phyloP scores from a whole-genome alignment of 2,888 invertebrate species.

The Cheilosia scutellata region DNA sequence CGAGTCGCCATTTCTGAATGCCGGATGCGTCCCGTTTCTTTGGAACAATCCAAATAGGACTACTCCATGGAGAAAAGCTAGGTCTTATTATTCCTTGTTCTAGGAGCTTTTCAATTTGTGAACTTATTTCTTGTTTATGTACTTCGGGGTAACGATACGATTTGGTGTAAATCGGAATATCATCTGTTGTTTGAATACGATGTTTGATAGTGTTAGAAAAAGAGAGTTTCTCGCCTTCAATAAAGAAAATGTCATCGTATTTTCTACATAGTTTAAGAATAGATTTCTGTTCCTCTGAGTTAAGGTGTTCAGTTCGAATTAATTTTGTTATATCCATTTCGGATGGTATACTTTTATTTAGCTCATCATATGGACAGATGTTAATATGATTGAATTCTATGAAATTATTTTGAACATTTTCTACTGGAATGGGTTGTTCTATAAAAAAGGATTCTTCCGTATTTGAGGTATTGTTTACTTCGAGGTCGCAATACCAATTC shows the following conservation, averaged over 20 bases:
- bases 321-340: too few species aligned
- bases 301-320: too few species aligned
- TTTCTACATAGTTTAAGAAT: too few species aligned
- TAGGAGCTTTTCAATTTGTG: conserved; percentile 72
- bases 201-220: conserved; percentile 60
- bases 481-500: conserved; percentile 35
- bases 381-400: too few species aligned
- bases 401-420: conserved; percentile 11
- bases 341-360: too few species aligned
- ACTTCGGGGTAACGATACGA: conserved; percentile 75
- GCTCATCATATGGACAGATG: too few species aligned
- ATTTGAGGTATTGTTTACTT: conserved; percentile 43
- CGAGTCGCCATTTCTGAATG: too few species aligned
- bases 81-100: conserved; percentile 61
- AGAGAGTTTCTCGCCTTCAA: conserved; percentile 45
- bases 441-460: conserved; percentile 22
- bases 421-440: conserved; percentile 43
- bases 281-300: too few species aligned
- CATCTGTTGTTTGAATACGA: conserved; percentile 50
- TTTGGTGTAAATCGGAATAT: conserved; percentile 65
- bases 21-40: too few species aligned
- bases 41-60: too few species aligned
- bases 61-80: too few species aligned
- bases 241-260: too few species aligned
- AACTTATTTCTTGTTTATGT: conserved; percentile 76